These are phyloP conservation scores for honey bee (Apis mellifera) DNA, from an alignment of 1,140 invertebrate genomes.

Conservation along the genomic window Amel_HAv3.1 CM009935.2:5191501-5192000, in stretches of 20 bases:
- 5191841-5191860: conserved; percentile 17
- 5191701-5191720: conserved; percentile 70
- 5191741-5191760: conserved; percentile 69
- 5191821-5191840: not conserved
- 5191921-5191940: no score
- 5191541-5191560: not conserved
- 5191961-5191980: not conserved
- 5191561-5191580: conserved; percentile 29
- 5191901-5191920: no score
- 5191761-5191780: conserved; percentile 71
- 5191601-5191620: conserved; percentile 50
- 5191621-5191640: not conserved
- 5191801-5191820: not conserved
- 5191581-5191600: conserved; percentile 39
- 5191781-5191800: conserved; percentile 26
- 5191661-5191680: conserved; percentile 8
- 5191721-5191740: conserved; percentile 72
- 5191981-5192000: not conserved
- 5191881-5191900: no score
- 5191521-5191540: not conserved
- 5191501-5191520: not conserved
- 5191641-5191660: not conserved
- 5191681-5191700: conserved; percentile 64
- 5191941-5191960: not conserved
- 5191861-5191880: not conserved